Conservation (phyloP, 2,797 vertebrate species). For the Hypotaenidia philippensis region DNA sequence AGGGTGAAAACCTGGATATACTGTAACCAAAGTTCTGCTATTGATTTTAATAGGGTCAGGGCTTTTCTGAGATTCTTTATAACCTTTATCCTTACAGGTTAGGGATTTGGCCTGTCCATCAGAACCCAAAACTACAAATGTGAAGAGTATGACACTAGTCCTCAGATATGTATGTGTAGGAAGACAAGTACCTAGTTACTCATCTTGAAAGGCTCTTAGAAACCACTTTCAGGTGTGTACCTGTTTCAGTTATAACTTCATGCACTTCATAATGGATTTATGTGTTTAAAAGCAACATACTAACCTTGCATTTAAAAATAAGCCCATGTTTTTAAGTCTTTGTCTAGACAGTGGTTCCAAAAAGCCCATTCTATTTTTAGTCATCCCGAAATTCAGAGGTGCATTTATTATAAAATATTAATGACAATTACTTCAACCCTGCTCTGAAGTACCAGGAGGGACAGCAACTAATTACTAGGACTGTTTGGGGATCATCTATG, state of each 20-base stretch:
- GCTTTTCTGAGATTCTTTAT: neutral
- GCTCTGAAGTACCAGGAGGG: neutral
- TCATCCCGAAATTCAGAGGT: neutral
- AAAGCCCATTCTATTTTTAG: conserved; percentile 11
- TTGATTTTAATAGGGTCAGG: neutral
- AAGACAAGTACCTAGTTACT: neutral
- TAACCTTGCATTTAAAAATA: neutral
- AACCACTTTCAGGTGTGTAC: neutral
- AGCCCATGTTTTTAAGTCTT: neutral
- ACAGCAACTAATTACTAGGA: neutral
- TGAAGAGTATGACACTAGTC: neutral
- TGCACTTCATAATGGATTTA: neutral
- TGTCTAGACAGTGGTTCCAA: conserved; percentile 43
- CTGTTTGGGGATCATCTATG: neutral
- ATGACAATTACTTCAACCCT: neutral
- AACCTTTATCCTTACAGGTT: neutral
- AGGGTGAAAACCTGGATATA: neutral
- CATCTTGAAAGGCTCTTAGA: neutral
- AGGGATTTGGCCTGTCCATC: neutral
- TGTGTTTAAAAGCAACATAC: neutral
- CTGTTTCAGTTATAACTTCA: neutral
- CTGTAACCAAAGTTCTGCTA: neutral
- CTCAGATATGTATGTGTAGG: neutral
- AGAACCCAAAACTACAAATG: neutral
- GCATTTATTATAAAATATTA: conserved; percentile 26